phyloP scores from a whole-genome alignment of 2,113 vertebrate species.

The Lamprologus tigripictilis region DNA sequence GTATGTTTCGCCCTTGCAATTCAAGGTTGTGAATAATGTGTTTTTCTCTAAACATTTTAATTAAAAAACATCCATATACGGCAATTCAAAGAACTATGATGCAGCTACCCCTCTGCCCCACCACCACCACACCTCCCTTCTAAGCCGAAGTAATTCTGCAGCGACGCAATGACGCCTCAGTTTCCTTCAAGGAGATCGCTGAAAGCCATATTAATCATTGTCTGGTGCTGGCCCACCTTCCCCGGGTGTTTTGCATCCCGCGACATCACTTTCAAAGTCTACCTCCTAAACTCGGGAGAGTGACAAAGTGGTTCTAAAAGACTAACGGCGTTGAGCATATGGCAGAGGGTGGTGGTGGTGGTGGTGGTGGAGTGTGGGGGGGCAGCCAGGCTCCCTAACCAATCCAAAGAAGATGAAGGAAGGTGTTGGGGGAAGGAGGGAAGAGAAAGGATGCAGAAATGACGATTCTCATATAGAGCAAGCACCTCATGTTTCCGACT shows the following conservation, averaged over 20 bases:
- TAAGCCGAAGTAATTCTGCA: slow-evolving; percentile 30
- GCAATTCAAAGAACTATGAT: slow-evolving; percentile 35
- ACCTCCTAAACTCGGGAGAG: slow-evolving; percentile 17
- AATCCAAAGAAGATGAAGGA: slow-evolving; percentile 23
- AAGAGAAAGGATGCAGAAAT: neutral
- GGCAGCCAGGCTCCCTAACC: neutral
- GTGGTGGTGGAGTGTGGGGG: neutral
- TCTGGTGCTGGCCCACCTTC: slow-evolving; percentile 51
- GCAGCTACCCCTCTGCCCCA: neutral
- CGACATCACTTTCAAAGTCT: slow-evolving; percentile 42
- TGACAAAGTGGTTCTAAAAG: slow-evolving; percentile 56
- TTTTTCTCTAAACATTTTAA: slow-evolving; percentile 53
- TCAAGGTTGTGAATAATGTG: slow-evolving; percentile 52
- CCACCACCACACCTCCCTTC: neutral
- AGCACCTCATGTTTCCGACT: neutral
- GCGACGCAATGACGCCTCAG: slow-evolving; percentile 11
- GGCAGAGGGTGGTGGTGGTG: neutral
- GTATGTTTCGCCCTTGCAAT: slow-evolving; percentile 7
- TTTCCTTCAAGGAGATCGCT: slow-evolving; percentile 49
- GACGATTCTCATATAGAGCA: neutral
- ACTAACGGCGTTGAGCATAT: slow-evolving; percentile 23
- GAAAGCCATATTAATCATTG: slow-evolving; percentile 55
- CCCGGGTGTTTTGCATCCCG: slow-evolving; percentile 42
- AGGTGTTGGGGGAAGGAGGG: neutral
- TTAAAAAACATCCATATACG: slow-evolving; percentile 42